Evolutionary conservation across 2,888 invertebrate genomes (phyloP).

Genomic region (Cinara cedri): DNA sequence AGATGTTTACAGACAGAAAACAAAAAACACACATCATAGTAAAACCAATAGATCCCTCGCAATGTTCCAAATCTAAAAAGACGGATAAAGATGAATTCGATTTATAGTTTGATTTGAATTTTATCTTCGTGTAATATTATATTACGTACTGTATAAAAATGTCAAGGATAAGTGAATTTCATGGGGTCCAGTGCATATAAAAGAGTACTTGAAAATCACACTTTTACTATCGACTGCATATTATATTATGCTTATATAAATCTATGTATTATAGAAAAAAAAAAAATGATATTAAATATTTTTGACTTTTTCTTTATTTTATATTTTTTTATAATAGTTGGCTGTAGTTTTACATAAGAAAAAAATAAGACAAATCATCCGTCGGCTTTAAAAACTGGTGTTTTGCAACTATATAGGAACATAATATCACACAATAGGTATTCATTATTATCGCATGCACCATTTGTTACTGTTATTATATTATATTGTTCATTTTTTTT

Average conservation of each 20-base stretch:
- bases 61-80: too few species aligned
- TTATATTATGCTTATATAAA: background rate
- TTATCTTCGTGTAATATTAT: too few species aligned
- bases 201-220: background rate
- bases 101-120: too few species aligned
- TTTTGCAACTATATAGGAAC: background rate
- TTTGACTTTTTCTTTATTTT: too few species aligned
- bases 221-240: background rate
- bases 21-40: too few species aligned
- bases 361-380: background rate
- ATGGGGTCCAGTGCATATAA: too few species aligned
- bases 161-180: too few species aligned
- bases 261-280: background rate
- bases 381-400: background rate
- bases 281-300: too few species aligned
- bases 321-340: background rate
- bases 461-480: constrained; percentile 48
- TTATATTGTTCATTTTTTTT: constrained; percentile 23
- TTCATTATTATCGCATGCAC: constrained; percentile 22
- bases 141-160: too few species aligned
- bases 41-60: too few species aligned
- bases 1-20: too few species aligned
- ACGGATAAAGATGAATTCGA: too few species aligned
- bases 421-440: constrained; percentile 15
- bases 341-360: background rate